These are phyloP conservation scores for Tragelaphus imberbis DNA, from an alignment of 2,113 vertebrate genomes.

Conservation along the genomic window DNA sequence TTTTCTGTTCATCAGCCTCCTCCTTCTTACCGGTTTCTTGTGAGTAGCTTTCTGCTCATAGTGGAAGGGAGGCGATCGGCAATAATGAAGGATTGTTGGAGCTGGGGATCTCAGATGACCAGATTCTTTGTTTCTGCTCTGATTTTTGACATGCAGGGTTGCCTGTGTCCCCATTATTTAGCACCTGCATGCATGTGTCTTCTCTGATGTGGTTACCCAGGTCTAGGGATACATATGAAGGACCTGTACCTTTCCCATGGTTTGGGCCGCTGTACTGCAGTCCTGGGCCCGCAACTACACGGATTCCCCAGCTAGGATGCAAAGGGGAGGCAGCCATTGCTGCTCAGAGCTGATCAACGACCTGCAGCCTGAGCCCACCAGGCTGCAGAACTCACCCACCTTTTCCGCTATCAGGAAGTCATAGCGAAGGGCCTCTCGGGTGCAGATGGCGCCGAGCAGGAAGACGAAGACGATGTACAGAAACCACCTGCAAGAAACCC, in stretches of 20 bases:
- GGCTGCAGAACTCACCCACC: conserved; percentile 77
- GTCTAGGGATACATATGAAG: not conserved
- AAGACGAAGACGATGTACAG: conserved; percentile 96
- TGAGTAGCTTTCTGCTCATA: not conserved
- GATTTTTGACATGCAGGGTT: not conserved
- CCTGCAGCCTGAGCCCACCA: not conserved
- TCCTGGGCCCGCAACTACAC: accelerated
- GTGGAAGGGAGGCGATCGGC: not conserved
- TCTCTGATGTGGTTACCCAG: not conserved
- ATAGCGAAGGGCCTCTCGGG: conserved; percentile 91
- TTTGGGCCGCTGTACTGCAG: not conserved
- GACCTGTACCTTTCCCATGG: not conserved
- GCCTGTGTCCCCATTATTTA: not conserved
- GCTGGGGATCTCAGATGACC: conserved; percentile 9
- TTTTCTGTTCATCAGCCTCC: not conserved
- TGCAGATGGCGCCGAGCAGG: conserved; percentile 94
- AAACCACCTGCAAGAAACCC: conserved; percentile 92
- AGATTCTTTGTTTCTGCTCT: not conserved
- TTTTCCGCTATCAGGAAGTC: conserved; percentile 99
- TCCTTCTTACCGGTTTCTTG: not conserved
- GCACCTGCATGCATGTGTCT: too few species aligned
- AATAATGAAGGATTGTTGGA: conserved; percentile 42
- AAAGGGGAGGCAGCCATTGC: not conserved
- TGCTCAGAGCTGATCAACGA: not conserved
- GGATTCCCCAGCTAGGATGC: not conserved